These are phyloP conservation scores for Callyntrura guangdongensis DNA, from an alignment of 2,888 invertebrate genomes.

Conservation along the genomic window DNA sequence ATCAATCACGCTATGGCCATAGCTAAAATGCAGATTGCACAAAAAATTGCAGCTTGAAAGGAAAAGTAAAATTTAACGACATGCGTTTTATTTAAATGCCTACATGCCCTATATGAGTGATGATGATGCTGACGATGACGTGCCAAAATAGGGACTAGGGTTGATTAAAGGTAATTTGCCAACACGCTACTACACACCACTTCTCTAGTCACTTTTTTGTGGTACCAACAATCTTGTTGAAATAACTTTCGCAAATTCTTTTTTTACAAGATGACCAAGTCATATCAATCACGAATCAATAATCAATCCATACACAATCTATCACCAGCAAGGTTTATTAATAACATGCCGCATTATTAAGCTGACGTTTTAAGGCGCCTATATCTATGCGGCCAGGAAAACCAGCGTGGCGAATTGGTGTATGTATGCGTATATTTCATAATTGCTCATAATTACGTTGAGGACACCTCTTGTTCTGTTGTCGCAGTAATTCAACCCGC, in stretches of 20 bases:
- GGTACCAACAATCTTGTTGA: neutral
- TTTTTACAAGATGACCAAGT: constrained; percentile 16
- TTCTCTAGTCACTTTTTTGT: too few species aligned
- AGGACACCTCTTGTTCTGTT: too few species aligned
- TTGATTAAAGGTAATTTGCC: constrained; percentile 30
- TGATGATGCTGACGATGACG: constrained; percentile 24
- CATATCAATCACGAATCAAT: constrained; percentile 19
- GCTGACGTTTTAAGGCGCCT: too few species aligned
- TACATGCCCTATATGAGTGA: too few species aligned
- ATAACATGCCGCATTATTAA: too few species aligned
- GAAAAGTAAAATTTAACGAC: constrained; percentile 48
- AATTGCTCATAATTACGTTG: too few species aligned
- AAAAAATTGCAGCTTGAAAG: constrained; percentile 19
- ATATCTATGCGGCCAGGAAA: too few species aligned
- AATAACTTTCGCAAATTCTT: constrained; percentile 30
- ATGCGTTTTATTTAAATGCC: constrained; percentile 8
- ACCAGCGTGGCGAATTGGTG: too few species aligned
- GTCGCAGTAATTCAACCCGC: too few species aligned
- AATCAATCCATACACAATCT: neutral
- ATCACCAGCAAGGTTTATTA: too few species aligned
- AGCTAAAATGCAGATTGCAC: neutral
- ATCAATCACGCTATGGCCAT: neutral
- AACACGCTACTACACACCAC: neutral
- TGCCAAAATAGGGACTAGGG: constrained; percentile 22
- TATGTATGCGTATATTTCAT: too few species aligned